phyloP scores from a whole-genome alignment of 2,113 vertebrate genomes.

The Sciurus niger region DNA sequence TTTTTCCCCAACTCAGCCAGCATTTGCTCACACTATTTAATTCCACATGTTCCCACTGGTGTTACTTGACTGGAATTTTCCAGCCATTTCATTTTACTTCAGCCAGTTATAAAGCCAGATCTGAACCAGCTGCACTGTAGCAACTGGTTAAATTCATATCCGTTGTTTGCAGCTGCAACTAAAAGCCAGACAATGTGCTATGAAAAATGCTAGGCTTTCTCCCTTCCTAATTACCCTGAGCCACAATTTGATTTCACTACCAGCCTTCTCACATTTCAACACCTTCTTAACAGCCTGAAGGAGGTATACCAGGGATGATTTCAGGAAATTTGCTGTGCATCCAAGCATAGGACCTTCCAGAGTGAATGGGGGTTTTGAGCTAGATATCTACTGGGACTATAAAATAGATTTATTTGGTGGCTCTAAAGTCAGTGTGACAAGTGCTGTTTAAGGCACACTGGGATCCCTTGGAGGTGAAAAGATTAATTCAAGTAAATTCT shows the following conservation, averaged over 20 bases:
- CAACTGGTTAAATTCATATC: constrained; percentile 75
- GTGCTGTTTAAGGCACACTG: constrained; percentile 4
- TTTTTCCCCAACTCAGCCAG: constrained; percentile 39
- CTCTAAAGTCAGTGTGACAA: constrained; percentile 65
- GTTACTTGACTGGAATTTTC: constrained; percentile 83
- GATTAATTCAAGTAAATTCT: constrained; percentile 69
- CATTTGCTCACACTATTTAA: constrained; percentile 77
- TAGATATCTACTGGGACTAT: constrained; percentile 71
- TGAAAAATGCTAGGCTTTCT: constrained; percentile 68
- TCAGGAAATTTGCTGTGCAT: constrained; percentile 63
- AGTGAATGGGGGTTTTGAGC: constrained; percentile 38
- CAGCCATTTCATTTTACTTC: constrained; percentile 77
- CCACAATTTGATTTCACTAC: constrained; percentile 67
- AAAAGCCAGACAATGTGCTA: constrained; percentile 70
- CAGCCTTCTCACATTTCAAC: constrained; percentile 67
- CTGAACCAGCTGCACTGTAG: constrained; percentile 73
- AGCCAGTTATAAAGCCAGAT: constrained; percentile 79
- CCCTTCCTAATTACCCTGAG: constrained; percentile 73
- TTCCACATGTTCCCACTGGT: constrained; percentile 74
- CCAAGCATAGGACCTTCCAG: constrained; percentile 34
- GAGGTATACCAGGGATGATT: constrained; percentile 61
- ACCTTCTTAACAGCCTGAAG: constrained; percentile 70
- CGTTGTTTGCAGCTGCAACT: constrained; percentile 71
- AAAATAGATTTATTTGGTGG: constrained; percentile 80
- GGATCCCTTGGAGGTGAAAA: constrained; percentile 64